Conservation (phyloP, 2,797 vertebrate genomes). For the Garrulus glandarius region DNA sequence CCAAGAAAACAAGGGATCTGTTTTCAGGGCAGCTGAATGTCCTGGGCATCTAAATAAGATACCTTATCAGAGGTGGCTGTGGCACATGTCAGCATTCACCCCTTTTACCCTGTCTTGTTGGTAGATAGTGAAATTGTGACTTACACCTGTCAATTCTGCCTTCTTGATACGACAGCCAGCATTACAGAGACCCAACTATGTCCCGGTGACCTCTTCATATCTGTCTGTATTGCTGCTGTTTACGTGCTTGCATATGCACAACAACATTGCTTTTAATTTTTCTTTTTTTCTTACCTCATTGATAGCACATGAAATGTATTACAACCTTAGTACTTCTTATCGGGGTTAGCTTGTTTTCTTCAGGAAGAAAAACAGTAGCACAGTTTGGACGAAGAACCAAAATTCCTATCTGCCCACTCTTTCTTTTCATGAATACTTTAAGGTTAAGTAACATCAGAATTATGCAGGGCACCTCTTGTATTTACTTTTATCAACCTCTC, state of each 20-base stretch:
- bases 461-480: background rate
- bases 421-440: background rate
- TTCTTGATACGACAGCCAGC: background rate
- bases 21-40: background rate
- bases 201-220: background rate
- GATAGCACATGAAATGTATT: background rate
- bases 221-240: background rate
- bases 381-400: accelerated
- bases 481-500: background rate
- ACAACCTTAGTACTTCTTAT: background rate
- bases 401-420: background rate
- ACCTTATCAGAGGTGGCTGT: background rate
- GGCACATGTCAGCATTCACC: background rate
- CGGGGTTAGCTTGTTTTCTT: background rate
- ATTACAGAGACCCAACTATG: accelerated
- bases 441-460: background rate
- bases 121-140: background rate
- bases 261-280: background rate
- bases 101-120: background rate
- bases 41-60: background rate
- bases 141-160: background rate
- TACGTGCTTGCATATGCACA: accelerated
- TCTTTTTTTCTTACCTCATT: background rate
- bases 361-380: background rate
- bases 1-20: background rate